These are phyloP conservation scores for Scomber scombrus DNA, from an alignment of 2,113 vertebrate genomes.

Conservation along the genomic window DNA sequence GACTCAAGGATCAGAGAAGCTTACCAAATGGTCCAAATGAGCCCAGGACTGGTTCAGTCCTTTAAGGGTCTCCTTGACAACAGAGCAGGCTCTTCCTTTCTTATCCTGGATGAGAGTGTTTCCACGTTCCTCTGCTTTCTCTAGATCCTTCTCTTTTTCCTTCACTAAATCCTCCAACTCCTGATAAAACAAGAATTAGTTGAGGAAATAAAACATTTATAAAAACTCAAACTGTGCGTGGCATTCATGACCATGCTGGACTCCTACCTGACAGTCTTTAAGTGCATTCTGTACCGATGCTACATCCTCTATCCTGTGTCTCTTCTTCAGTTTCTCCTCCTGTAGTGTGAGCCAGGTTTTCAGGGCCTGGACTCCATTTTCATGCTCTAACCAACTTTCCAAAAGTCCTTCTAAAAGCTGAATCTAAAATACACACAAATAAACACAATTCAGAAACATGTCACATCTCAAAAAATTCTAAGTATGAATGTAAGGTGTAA, in stretches of 20 bases:
- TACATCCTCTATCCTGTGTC: slow-evolving; percentile 92
- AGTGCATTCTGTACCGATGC: slow-evolving; percentile 92
- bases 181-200: slow-evolving; percentile 73
- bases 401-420: slow-evolving; percentile 91
- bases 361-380: slow-evolving; percentile 90
- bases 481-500: too few relatives aligned
- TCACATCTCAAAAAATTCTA: neutral
- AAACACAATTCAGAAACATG: slow-evolving; percentile 6
- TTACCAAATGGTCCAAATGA: slow-evolving; percentile 91
- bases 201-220: neutral
- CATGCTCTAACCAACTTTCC: slow-evolving; percentile 94
- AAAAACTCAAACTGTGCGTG: neutral
- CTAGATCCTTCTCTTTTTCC: slow-evolving; percentile 94
- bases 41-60: slow-evolving; percentile 91
- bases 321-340: slow-evolving; percentile 90
- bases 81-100: slow-evolving; percentile 87
- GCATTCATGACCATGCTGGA: neutral
- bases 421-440: slow-evolving; percentile 83
- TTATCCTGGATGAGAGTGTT: slow-evolving; percentile 92
- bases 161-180: slow-evolving; percentile 94
- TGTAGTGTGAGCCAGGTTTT: slow-evolving; percentile 92
- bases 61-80: slow-evolving; percentile 86
- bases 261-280: slow-evolving; percentile 93
- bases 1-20: slow-evolving; percentile 4
- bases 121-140: slow-evolving; percentile 90